phyloP scores from a whole-genome alignment of 2,797 vertebrate genomes.

The Decapterus maruadsi region DNA sequence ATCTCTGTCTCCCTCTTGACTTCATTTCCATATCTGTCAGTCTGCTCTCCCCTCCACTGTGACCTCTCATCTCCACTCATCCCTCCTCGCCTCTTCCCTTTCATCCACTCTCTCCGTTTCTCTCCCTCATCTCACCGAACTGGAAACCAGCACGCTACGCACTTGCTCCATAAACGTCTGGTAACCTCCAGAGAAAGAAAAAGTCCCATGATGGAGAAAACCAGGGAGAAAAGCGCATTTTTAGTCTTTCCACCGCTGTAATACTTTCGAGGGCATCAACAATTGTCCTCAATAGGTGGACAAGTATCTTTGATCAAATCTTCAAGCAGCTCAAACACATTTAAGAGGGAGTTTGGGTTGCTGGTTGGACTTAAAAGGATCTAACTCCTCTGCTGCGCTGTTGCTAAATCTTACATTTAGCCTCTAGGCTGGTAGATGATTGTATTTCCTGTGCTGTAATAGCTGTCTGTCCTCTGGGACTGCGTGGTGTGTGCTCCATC shows the following conservation, averaged over 20 bases:
- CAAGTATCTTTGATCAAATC: constrained; percentile 59
- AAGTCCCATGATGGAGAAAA: constrained; percentile 25
- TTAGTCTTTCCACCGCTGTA: constrained; percentile 32
- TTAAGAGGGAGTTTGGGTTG: constrained; percentile 44
- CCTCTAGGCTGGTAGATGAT: constrained; percentile 77
- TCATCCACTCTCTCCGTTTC: constrained; percentile 58
- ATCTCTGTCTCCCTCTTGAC: constrained; percentile 68
- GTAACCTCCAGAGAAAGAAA: constrained; percentile 33
- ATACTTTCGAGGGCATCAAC: constrained; percentile 24
- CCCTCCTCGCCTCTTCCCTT: constrained; percentile 55
- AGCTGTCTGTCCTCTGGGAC: constrained; percentile 77
- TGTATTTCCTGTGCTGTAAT: constrained; percentile 83
- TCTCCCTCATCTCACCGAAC: constrained; percentile 32
- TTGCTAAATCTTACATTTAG: constrained; percentile 76
- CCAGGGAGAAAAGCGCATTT: constrained; percentile 2
- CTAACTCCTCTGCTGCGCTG: constrained; percentile 60
- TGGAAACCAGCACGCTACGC: constrained; percentile 60
- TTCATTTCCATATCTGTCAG: constrained; percentile 83
- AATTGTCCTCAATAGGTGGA: constrained; percentile 45
- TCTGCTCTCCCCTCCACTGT: constrained; percentile 56
- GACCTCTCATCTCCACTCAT: constrained; percentile 72
- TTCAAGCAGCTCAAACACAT: constrained; percentile 51
- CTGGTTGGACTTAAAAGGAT: constrained; percentile 65
- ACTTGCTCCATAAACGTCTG: constrained; percentile 32
- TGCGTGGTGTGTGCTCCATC: constrained; percentile 65